Evolutionary conservation across 2,113 vertebrate species (phyloP), one percentile per base, ranked within the genome.

Genomic region (Spea multiplicata): DNA sequence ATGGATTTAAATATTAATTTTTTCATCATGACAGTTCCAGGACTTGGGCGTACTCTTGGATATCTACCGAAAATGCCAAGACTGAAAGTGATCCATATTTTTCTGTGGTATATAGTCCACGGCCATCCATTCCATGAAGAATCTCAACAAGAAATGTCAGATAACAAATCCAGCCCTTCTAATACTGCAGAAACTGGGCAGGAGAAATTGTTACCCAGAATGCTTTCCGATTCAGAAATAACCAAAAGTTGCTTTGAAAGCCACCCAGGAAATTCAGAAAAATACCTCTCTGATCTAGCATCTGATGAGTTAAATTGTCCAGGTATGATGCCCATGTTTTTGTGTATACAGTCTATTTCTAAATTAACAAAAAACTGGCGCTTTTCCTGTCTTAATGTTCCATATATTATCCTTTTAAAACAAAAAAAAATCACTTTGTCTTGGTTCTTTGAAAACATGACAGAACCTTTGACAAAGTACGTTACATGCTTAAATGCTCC

Each of bases 51-150:
- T 52, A 89, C 90, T 0, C 85, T 94, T 4, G 97, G 97, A 8
- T 99, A 95, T 84, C 94, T 96, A 84, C 95, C 97, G 44, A 99
- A 99, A 90, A 99, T 99, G 96, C 94, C 92, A 50, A 96, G 97
- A 55, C 87, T 98, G 66, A 93, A 91, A 49, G 76, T 91, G 14
- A 84, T 95, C 4, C 96, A 99, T 82, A 86, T 83, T 69, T 99
- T 97, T 81, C 89, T 99, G 59, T 99, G 96, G 96, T 96, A 97
- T 85, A 76, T 99, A 53, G 84, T 96, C 55, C 95, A 98, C 0
- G 97, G 94, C 0, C 95, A 99, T 66, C 93, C 95, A 1, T 82
- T 84, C 30, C 17, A 16, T 45, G 83, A 80, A 78, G 10, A 81
- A 64, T 0, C 45, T 0, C 75, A 47, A 47, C 77, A 83, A 44